phyloP scores from a whole-genome alignment of 2,797 vertebrate species.

The Crocidura indochinensis region DNA sequence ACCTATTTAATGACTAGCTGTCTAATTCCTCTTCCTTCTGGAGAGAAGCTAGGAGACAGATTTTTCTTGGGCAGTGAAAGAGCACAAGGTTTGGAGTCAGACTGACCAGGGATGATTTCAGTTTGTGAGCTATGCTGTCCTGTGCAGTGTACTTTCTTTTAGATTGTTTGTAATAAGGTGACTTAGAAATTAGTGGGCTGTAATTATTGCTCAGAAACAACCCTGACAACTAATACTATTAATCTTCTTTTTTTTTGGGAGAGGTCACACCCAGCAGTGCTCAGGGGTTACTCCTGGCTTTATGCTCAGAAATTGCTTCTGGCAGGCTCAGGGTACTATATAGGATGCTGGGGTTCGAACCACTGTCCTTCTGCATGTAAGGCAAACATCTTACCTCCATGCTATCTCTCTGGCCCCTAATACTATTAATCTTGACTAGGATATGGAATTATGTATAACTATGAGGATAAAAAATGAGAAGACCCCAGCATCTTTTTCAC shows the following conservation, averaged over 20 bases:
- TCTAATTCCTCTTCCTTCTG: not conserved
- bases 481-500: not conserved
- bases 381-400: no score
- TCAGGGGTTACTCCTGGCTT: no score
- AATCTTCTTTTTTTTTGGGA: not conserved
- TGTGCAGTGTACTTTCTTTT: not conserved
- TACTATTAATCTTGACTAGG: not conserved
- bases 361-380: no score
- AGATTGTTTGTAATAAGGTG: not conserved
- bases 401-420: not conserved
- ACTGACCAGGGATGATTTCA: not conserved
- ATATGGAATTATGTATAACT: not conserved
- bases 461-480: not conserved
- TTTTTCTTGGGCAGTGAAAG: not conserved
- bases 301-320: no score
- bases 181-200: not conserved
- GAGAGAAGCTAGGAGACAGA: not conserved
- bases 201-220: not conserved
- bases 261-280: no score
- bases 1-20: not conserved
- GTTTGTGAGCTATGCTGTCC: not conserved
- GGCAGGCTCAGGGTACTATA: no score
- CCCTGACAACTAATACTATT: not conserved
- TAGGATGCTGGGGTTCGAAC: no score
- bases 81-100: not conserved